A percentile compares a stretch with the other conserved stretches of the same genome.
phyloP scores from a whole-genome alignment of 1,140 invertebrate genomes.

The Drosophila baimaii region DNA sequence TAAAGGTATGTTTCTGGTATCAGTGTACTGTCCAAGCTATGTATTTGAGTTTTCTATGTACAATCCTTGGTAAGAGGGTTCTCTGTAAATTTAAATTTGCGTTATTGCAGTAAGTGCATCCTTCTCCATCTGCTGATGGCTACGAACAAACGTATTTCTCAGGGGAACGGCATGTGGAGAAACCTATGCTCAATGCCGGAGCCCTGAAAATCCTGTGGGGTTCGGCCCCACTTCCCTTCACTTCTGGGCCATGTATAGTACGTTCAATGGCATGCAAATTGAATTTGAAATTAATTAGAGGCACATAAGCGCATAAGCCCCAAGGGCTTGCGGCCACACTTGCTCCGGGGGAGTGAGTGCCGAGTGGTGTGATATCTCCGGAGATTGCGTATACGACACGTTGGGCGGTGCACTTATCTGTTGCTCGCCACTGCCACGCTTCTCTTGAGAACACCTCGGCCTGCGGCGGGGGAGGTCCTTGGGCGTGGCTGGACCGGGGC shows the following conservation, averaged over 20 bases:
- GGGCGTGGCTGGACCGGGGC: slow-evolving; percentile 1
- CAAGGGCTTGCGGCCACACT: slow-evolving; percentile 19
- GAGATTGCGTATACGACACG: slow-evolving; percentile 51
- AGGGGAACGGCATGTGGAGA: slow-evolving; percentile 2
- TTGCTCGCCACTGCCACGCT: slow-evolving; percentile 30
- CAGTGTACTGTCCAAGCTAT: background rate
- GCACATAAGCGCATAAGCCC: slow-evolving; percentile 58
- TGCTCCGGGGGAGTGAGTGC: background rate
- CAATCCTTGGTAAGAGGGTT: too few species aligned
- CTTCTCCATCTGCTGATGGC: background rate
- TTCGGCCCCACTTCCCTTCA: slow-evolving; percentile 1
- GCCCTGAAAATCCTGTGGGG: slow-evolving; percentile 13
- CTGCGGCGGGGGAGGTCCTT: slow-evolving; percentile 11
- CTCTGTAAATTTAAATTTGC: background rate
- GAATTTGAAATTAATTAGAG: slow-evolving; percentile 80
- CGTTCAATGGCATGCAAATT: slow-evolving; percentile 70
- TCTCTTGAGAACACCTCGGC: slow-evolving; percentile 42
- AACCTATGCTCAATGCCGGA: background rate
- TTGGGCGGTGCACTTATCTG: slow-evolving; percentile 54
- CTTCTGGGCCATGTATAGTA: slow-evolving; percentile 22
- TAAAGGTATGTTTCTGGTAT: background rate
- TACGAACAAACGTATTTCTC: background rate
- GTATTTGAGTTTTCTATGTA: background rate
- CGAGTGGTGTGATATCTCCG: background rate
- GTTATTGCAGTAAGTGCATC: slow-evolving; percentile 2